Conservation (phyloP, 2,888 invertebrate species). For the Parnassius smintheus region DNA sequence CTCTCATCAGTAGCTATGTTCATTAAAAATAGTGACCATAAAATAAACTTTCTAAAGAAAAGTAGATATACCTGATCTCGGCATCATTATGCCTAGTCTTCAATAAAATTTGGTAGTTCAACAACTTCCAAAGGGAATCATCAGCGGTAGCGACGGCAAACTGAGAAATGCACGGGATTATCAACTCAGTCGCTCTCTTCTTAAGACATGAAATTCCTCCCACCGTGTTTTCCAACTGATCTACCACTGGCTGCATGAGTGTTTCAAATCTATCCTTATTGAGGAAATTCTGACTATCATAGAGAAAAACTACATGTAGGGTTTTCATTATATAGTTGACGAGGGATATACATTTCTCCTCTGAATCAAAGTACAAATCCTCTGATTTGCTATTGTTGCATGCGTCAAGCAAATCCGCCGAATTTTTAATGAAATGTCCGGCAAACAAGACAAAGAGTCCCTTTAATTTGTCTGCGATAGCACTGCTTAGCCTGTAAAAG, state of each 20-base stretch:
- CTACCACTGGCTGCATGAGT: slow-evolving; percentile 92
- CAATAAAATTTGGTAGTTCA: slow-evolving; percentile 93
- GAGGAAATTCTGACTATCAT: slow-evolving; percentile 91
- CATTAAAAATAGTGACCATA: too few species aligned
- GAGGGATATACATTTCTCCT: slow-evolving; percentile 82
- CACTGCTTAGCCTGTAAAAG: slow-evolving; percentile 84
- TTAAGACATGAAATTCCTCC: slow-evolving; percentile 83
- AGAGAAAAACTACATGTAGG: slow-evolving; percentile 87
- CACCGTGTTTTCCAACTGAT: slow-evolving; percentile 90
- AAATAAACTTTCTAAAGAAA: too few species aligned
- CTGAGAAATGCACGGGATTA: slow-evolving; percentile 91
- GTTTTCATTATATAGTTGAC: slow-evolving; percentile 88
- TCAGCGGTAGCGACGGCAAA: slow-evolving; percentile 91
- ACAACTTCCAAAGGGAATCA: slow-evolving; percentile 93
- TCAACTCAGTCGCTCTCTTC: slow-evolving; percentile 78
- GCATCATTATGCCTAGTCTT: slow-evolving; percentile 91
- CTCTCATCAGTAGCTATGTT: too few species aligned
- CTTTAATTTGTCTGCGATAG: slow-evolving; percentile 90
- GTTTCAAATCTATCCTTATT: slow-evolving; percentile 92
- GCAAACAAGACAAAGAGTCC: slow-evolving; percentile 95
- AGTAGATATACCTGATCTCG: slow-evolving; percentile 79
- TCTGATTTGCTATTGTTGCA: slow-evolving; percentile 84
- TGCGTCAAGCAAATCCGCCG: slow-evolving; percentile 85
- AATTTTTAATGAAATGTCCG: slow-evolving; percentile 90
- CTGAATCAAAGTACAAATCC: slow-evolving; percentile 73